These are phyloP conservation scores for Trachemys scripta DNA, from an alignment of 2,113 vertebrate genomes.

Conservation along the genomic window DNA sequence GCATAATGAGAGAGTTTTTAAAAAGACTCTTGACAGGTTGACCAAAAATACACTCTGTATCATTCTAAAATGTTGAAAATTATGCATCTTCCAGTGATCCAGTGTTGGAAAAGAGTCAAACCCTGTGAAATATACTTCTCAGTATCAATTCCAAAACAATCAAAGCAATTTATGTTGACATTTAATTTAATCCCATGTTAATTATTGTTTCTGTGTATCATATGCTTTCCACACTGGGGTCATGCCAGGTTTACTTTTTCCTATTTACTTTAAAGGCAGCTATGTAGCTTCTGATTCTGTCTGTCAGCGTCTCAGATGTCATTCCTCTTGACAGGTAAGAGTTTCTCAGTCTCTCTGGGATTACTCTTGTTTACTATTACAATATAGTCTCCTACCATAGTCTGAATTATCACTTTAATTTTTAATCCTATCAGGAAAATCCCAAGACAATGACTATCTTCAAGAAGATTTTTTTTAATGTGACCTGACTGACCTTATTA, in stretches of 20 bases:
- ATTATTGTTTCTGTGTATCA: neutral
- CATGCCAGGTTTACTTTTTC: neutral
- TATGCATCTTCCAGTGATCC: neutral
- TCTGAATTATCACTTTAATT: neutral
- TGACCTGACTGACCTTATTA: neutral
- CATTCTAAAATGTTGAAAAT: neutral
- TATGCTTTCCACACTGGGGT: neutral
- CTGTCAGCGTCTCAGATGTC: neutral
- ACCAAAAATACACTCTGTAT: neutral
- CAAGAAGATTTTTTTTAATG: neutral
- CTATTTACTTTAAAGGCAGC: constrained; percentile 6
- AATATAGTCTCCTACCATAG: neutral
- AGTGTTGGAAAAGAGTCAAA: neutral
- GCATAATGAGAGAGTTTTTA: neutral
- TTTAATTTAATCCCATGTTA: neutral
- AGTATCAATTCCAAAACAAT: neutral
- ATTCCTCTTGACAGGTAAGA: neutral
- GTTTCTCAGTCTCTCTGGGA: neutral
- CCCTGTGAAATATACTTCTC: neutral
- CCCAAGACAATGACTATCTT: neutral
- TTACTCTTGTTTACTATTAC: neutral
- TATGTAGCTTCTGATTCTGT: neutral
- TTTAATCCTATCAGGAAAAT: neutral
- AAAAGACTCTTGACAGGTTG: neutral
- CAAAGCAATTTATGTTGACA: neutral